A percentile compares a stretch with the other conserved stretches of the same genome.
These are phyloP conservation scores for Hirtodrosophila cameraria DNA, from an alignment of 2,888 invertebrate species.

Conservation along the genomic window DNA sequence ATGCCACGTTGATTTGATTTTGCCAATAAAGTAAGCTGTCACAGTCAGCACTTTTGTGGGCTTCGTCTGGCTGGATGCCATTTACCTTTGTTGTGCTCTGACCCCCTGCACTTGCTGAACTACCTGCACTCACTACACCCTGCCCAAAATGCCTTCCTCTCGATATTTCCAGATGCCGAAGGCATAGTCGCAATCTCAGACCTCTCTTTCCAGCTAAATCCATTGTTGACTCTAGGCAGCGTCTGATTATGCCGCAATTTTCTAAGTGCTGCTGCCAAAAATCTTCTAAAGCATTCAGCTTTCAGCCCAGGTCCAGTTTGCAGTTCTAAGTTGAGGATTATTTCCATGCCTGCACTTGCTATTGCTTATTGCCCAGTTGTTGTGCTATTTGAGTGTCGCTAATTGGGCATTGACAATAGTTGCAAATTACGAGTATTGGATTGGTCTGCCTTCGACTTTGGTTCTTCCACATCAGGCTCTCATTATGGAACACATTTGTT, in stretches of 20 bases:
- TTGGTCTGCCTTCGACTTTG: slow-evolving; percentile 2
- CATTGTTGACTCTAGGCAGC: slow-evolving; percentile 58
- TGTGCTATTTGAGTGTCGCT: slow-evolving; percentile 73
- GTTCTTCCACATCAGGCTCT: slow-evolving; percentile 37
- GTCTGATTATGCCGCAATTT: slow-evolving; percentile 78
- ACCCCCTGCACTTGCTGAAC: no score
- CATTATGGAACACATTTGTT: slow-evolving; percentile 35
- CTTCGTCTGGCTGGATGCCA: slow-evolving; percentile 51
- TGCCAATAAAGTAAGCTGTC: slow-evolving; percentile 82
- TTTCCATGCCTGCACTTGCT: slow-evolving; percentile 8
- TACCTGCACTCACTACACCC: neutral
- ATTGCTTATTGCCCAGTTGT: slow-evolving; percentile 1
- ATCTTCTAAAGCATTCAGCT: slow-evolving; percentile 27
- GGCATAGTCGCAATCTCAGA: slow-evolving; percentile 5
- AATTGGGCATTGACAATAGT: slow-evolving; percentile 69
- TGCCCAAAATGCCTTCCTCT: neutral
- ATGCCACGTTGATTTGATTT: slow-evolving; percentile 80
- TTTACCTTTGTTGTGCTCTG: slow-evolving; percentile 48
- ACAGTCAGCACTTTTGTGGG: slow-evolving; percentile 80
- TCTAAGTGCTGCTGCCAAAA: slow-evolving; percentile 71
- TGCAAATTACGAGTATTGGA: slow-evolving; percentile 70
- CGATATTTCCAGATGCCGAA: neutral
- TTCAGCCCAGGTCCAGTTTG: neutral
- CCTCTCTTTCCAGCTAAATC: slow-evolving; percentile 3
- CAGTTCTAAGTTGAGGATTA: neutral